Evolutionary conservation across 2,888 invertebrate genomes (phyloP), one percentile per base, ranked within the genome.

Genomic region (Ommatoiulus sabulosus): DNA sequence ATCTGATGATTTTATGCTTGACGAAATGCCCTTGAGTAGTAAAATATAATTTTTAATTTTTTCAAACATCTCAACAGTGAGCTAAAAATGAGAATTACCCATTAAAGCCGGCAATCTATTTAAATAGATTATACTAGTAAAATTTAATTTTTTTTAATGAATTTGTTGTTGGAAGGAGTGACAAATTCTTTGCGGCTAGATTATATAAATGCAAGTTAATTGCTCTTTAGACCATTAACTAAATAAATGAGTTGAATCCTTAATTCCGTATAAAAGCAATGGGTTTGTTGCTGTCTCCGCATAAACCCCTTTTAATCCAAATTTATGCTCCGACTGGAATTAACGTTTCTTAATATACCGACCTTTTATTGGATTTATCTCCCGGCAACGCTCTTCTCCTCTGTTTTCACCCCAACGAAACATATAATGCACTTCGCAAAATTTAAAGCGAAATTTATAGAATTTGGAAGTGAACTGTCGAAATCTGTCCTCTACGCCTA

Each of bases 261-360:
- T 72, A 72, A 72, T 72, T 72, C 72, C 72, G n/a, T 72, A 72
- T 72, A 72, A 72, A 72, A 72, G 72, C 72, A 72, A 72, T 72
- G 72, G 72, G 72, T 72, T 72, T 72, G 72, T 20, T 24, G 72
- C 72, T 72, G 72, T 72, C 72, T 24, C 72, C 1, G 24, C 20
- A 2, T 72, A 72, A 72, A 72, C 72, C 72, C 72, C 72, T 72
- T 35, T 72, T 72, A 72, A 72, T 72, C 72, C 72, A 72, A 72
- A 72, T 72, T 72, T 72, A 72, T 72, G 72, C 72, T 24, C 24
- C n/a, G 24, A 8, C 10, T 24, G 72, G 72, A 8, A 72, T 72
- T 72, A 72, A 72, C 72, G 10, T 72, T 72, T 72, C 72, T 72
- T 72, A 72, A 72, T 72, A 24, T 72, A n/a, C 72, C 72, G 2